Evolutionary conservation across 2,797 vertebrate species (phyloP).

Genomic region (Sebastes steindachneri): DNA sequence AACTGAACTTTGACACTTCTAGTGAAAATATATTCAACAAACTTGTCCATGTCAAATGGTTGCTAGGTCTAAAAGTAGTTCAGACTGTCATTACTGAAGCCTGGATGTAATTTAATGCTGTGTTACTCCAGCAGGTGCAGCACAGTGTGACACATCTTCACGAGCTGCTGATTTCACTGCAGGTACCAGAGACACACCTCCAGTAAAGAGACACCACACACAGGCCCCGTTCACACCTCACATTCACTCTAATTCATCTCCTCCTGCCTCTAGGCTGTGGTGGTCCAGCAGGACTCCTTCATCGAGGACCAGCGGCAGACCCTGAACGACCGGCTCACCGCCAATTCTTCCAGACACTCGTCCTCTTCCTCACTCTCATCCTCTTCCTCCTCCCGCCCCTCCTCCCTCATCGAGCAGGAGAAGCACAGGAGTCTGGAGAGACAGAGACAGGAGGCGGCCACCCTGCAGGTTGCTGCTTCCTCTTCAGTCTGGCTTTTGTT

Average conservation of each 20-base stretch:
- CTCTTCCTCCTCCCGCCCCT: conserved; percentile 78
- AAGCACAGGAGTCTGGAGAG: conserved; percentile 92
- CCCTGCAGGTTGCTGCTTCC: conserved; percentile 71
- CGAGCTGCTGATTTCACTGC: conserved; percentile 86
- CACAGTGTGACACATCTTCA: conserved; percentile 88
- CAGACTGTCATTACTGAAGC: background rate
- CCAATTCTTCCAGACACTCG: conserved; percentile 75
- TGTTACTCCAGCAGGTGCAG: conserved; percentile 85
- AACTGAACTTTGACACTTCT: too few relatives aligned
- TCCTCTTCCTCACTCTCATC: conserved; percentile 77
- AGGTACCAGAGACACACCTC: conserved; percentile 77
- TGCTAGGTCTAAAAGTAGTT: background rate
- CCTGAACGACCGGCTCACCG: conserved; percentile 78
- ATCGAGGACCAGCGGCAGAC: conserved; percentile 91
- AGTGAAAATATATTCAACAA: too few relatives aligned
- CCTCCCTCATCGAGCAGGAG: conserved; percentile 90
- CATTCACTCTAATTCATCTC: background rate
- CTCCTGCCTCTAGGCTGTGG: conserved; percentile 82
- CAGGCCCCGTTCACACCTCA: background rate
- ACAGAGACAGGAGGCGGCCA: conserved; percentile 90
- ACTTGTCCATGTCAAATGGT: too few relatives aligned
- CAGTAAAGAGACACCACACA: background rate
- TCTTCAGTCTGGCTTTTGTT: too few relatives aligned
- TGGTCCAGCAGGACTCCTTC: conserved; percentile 91
- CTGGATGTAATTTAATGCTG: conserved; percentile 9